Conservation (phyloP, 1,140 invertebrate genomes). For the Phocides pigmalion region DNA sequence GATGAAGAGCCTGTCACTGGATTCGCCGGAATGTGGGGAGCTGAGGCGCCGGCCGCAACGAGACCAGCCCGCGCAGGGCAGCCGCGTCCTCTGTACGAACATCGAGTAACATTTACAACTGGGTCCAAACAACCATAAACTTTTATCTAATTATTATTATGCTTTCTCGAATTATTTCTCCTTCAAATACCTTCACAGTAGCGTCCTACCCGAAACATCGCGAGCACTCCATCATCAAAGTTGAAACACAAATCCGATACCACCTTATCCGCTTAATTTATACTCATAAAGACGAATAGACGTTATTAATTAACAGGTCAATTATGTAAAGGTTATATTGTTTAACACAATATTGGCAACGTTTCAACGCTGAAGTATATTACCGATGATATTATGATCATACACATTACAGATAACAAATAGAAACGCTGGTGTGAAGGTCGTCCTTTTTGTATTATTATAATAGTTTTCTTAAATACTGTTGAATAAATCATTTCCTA, state of each 20-base stretch:
- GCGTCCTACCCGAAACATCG: neutral
- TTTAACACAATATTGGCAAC: constrained; percentile 49
- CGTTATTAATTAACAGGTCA: constrained; percentile 17
- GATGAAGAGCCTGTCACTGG: constrained; percentile 98
- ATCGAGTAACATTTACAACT: constrained; percentile 51
- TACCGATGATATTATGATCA: neutral
- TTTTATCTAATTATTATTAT: constrained; percentile 14
- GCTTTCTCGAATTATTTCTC: constrained; percentile 5
- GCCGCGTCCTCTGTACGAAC: constrained; percentile 78
- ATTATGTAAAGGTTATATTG: constrained; percentile 8
- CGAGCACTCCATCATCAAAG: neutral
- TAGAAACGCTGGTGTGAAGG: neutral
- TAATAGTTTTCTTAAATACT: neutral
- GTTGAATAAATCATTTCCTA: constrained; percentile 13
- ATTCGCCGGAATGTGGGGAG: constrained; percentile 96
- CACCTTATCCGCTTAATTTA: neutral
- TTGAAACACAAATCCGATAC: neutral
- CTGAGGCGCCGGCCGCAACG: constrained; percentile 87
- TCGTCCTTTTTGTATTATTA: neutral
- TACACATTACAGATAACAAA: neutral
- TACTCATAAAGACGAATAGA: neutral
- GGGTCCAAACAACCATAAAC: constrained; percentile 65
- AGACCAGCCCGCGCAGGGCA: constrained; percentile 73
- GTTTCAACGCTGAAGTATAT: constrained; percentile 39
- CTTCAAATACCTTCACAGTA: constrained; percentile 11